phyloP scores from a whole-genome alignment of 2,888 invertebrate species.

The Galerucella nymphaeae region DNA sequence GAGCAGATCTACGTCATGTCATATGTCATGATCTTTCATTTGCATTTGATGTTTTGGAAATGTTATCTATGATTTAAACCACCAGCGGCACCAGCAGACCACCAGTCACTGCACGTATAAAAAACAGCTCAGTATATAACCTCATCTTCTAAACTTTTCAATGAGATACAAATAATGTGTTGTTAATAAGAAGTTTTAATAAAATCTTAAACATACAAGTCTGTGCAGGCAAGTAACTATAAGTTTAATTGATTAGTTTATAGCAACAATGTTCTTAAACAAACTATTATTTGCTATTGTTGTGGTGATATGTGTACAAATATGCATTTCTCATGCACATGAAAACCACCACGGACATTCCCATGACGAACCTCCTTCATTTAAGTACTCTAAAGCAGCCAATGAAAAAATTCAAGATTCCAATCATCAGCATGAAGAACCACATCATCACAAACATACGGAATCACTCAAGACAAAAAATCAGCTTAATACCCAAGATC shows the following conservation, averaged over 20 bases:
- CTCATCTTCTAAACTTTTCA: too few species aligned
- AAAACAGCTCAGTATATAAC: too few species aligned
- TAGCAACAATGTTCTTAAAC: slow-evolving; percentile 11
- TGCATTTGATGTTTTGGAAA: too few species aligned
- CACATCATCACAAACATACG: slow-evolving; percentile 48
- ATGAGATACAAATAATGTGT: too few species aligned
- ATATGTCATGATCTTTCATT: too few species aligned
- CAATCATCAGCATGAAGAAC: slow-evolving; percentile 19
- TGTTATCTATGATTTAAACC: too few species aligned
- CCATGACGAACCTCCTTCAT: slow-evolving; percentile 73
- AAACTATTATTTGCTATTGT: slow-evolving; percentile 15
- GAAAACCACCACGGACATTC: slow-evolving; percentile 58
- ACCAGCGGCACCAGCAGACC: too few species aligned
- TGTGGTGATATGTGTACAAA: slow-evolving; percentile 9
- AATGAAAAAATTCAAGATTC: slow-evolving; percentile 53
- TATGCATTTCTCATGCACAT: slow-evolving; percentile 25
- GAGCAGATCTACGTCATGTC: too few species aligned
- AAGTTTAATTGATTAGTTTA: background rate
- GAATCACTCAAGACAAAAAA: slow-evolving; percentile 46
- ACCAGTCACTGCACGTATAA: too few species aligned
- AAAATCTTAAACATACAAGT: background rate
- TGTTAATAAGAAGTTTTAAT: background rate
- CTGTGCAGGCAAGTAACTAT: background rate
- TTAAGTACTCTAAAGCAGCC: slow-evolving; percentile 85
- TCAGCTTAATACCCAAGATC: slow-evolving; percentile 51